Evolutionary conservation across 2,797 vertebrate species (phyloP), one percentile per base, ranked within the genome.

Genomic region (Oryzias sinensis): DNA sequence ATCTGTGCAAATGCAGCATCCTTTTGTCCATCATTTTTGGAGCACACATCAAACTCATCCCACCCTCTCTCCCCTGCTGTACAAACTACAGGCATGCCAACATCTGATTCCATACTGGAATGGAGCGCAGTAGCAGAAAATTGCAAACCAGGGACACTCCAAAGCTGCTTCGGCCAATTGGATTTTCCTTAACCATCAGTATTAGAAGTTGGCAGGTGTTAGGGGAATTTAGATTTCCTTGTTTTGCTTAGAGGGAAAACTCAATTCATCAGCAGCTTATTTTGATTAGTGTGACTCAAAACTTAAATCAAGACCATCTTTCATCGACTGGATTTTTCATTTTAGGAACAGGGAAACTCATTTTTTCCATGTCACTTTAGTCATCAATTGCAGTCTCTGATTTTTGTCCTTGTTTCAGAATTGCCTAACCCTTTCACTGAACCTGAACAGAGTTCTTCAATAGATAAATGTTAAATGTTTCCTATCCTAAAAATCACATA

Each of bases 81-180:
- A 25, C 18, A 52, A 14, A 25, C 33, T 54, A 2, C n/a, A 59
- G 27, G 29, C 24, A 14, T 60, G 24, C 44, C 54, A 59, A 62
- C 18, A 69, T 68, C 46, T 72, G 64, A 76, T 65, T 56, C 27
- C 44, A 56, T 37, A 48, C 47, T 64, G 57, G 49, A 54, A 53
- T 52, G 43, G 48, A 37, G 43, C 59, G 64, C 13, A 42, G 49
- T 20, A 47, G 51, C 7, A 37, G 45, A 48, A 54, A 47, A 61
- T 43, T 14, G 16, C 44, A 57, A 57, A 62, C 44, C 14, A 9
- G 11, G 49, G 54, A 43, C 41, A 53, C n/a, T 41, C 22, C 17
- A 15, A 8, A 37, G 25, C 8, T 37, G 18, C 37, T 16, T 33
- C 20, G 24, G 48, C 49, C 48, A 52, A 14, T 20, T 25, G 16